A percentile compares a stretch with the other conserved stretches of the same genome.
Conservation (phyloP, 2,888 invertebrate genomes). For the Latrodectus hesperus region DNA sequence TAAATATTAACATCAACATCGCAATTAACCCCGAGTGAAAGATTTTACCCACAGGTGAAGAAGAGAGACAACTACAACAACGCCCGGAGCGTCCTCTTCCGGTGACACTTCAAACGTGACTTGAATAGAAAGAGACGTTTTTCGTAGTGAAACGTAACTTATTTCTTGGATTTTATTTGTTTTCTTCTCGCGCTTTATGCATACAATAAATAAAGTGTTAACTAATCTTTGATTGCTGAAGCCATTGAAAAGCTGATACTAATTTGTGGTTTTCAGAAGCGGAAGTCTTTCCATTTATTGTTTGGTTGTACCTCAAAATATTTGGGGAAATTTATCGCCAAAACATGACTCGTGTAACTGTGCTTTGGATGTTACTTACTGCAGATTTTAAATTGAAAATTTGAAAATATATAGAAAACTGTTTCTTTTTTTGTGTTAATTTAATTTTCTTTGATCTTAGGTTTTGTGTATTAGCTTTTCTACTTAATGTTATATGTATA, state of each 20-base stretch:
- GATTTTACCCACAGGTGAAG: neutral
- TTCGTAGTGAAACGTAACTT: neutral
- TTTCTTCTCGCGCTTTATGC: neutral
- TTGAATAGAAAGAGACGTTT: constrained; percentile 7
- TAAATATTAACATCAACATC: neutral
- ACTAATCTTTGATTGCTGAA: neutral
- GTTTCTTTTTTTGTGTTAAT: too few species aligned
- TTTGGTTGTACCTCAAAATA: too few species aligned
- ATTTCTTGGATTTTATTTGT: neutral
- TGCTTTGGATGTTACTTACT: too few species aligned
- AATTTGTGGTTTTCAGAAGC: too few species aligned
- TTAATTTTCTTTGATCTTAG: too few species aligned
- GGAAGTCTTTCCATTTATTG: too few species aligned
- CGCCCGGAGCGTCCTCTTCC: constrained; percentile 42
- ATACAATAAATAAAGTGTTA: neutral
- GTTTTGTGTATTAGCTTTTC: too few species aligned
- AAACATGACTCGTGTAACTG: too few species aligned
- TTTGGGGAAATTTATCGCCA: too few species aligned
- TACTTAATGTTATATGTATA: too few species aligned
- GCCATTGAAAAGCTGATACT: neutral
- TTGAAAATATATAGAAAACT: too few species aligned
- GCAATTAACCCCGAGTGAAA: constrained; percentile 3
- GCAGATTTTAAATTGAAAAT: too few species aligned
- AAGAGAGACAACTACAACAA: neutral
- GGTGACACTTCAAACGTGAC: constrained; percentile 49